A percentile compares a stretch with the other conserved stretches of the same genome.
These are phyloP conservation scores for Upupa epops DNA, from an alignment of 2,113 vertebrate genomes.

Conservation along the genomic window DNA sequence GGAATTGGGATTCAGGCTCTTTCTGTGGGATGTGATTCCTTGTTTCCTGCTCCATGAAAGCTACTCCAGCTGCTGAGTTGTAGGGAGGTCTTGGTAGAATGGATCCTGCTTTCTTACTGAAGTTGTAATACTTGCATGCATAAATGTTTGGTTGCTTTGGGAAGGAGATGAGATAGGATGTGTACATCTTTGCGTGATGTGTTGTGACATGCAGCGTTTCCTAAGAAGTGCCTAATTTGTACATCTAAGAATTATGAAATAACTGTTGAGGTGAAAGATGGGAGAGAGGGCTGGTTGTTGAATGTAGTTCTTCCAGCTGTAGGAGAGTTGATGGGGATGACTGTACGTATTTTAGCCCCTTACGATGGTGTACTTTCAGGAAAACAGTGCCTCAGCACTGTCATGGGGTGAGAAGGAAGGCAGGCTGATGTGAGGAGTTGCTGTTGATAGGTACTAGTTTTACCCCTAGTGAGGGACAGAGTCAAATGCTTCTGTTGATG, in stretches of 20 bases:
- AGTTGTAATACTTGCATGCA: background rate
- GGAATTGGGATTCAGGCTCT: background rate
- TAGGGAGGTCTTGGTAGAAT: background rate
- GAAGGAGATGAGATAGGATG: background rate
- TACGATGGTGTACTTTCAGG: fast-evolving
- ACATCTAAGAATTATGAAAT: background rate
- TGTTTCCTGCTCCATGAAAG: background rate
- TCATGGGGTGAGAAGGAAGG: background rate
- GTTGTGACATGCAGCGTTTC: background rate
- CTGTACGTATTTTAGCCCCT: background rate
- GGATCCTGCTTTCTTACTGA: background rate
- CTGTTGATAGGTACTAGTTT: background rate
- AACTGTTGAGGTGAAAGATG: background rate
- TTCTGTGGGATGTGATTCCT: background rate
- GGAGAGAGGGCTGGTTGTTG: background rate
- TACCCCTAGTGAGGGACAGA: background rate
- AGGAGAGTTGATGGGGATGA: background rate
- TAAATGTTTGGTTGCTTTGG: background rate
- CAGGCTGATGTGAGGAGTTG: background rate
- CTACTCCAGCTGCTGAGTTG: background rate
- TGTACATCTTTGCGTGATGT: background rate
- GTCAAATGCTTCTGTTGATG: background rate
- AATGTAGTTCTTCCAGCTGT: background rate
- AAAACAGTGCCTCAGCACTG: background rate
- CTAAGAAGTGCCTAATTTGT: background rate